Conservation (phyloP, 2,797 vertebrate species). For the Falco peregrinus region DNA sequence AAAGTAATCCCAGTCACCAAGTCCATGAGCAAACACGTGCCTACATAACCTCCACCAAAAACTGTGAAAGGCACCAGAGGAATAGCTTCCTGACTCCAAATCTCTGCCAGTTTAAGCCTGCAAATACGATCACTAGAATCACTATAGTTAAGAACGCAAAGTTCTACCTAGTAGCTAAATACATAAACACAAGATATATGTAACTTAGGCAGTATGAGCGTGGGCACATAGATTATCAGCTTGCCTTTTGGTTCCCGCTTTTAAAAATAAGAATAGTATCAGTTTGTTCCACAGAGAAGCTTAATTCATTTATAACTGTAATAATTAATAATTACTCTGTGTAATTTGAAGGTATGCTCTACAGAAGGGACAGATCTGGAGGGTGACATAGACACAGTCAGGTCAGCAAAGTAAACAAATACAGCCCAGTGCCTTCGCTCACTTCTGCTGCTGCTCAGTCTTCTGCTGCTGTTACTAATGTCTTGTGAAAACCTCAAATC, state of each 20-base stretch:
- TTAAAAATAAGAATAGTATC: neutral
- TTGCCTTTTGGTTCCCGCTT: neutral
- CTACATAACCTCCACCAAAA: neutral
- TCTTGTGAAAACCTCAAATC: neutral
- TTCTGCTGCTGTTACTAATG: neutral
- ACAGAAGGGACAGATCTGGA: neutral
- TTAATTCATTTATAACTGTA: neutral
- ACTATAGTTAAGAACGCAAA: neutral
- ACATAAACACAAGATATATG: neutral
- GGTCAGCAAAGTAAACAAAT: neutral
- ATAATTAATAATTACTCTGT: neutral
- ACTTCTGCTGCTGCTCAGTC: neutral
- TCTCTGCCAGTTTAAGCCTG: neutral
- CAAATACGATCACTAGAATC: neutral
- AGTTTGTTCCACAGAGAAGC: neutral
- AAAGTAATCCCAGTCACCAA: neutral
- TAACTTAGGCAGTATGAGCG: neutral
- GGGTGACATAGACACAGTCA: neutral
- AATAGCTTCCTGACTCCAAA: neutral
- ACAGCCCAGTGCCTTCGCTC: neutral
- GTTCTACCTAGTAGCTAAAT: neutral
- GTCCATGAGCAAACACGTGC: neutral
- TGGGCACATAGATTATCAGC: neutral
- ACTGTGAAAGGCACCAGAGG: neutral
- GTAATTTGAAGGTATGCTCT: neutral